Base-by-base conservation (phyloP, 1,140 invertebrate species). In the Papilio aristodemus region DNA sequence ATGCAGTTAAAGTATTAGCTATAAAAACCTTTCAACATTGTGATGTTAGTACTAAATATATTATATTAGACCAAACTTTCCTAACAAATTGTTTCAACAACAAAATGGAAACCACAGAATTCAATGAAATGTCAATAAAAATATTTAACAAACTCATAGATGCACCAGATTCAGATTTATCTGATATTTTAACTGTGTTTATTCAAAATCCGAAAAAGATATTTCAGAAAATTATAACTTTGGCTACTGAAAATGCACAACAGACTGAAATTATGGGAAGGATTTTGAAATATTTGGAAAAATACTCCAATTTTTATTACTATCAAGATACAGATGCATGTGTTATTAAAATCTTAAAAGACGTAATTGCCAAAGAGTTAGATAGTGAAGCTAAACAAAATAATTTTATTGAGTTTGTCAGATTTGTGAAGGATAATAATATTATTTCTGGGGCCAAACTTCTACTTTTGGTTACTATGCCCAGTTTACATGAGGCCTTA, bases 111-210 rank as follows among this genome's bases (percentile, higher is more conserved):
- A 79, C 68, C 57, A 27, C 64, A 62, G 76, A 84, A 13, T 90
- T 87, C 68, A 59, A 71, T 54, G 68, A 46, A 19, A 80, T 76
- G 70, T 63, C 77, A 25, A 86, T 71, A 58, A 79, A 86, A 75
- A 82, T 76, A 73, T 89, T 91, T 59, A 91, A 91, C 70, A 90
- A 89, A 77, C 68, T 86, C 25, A 80, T 85, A 50, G 62, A 70
- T 5, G 67, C 77, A 14, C 64, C 75, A 27, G 73, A 82, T 63
- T 59, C 70, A 54, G 81, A 89, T 74, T 59, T 84, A 11, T 72
- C 77, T n/a, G 79, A 84, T 68, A 67, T 89, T 38, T 76, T 89
- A 10, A 71, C 60, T 50, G 58, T 86, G 14, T 89, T 91, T 54
- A 22, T 89, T 4, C 89, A 89, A 72, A 89, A 84, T 74, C 89